A percentile compares a stretch with the other conserved stretches of the same genome.
phyloP scores from a whole-genome alignment of 2,888 invertebrate species.

The Lingula anatina region DNA sequence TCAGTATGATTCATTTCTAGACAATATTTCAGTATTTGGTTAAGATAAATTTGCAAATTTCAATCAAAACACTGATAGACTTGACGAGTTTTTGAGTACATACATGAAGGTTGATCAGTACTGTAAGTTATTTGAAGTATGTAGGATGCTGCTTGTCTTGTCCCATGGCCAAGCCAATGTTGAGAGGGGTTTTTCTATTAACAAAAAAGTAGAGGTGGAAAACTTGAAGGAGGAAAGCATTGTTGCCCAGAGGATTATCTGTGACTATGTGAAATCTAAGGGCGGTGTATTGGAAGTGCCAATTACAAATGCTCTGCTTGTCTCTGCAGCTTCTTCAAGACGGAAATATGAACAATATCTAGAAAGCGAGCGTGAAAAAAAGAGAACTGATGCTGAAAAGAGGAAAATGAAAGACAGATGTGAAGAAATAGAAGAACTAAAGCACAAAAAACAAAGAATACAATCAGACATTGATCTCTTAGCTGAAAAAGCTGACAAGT shows the following conservation, averaged over 20 bases:
- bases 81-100: conserved; percentile 7
- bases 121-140: no score
- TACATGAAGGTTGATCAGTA: conserved; percentile 4
- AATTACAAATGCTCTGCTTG: conserved; percentile 4
- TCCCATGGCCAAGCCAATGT: conserved; percentile 24
- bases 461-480: conserved; percentile 1
- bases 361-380: conserved; percentile 2
- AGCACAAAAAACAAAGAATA: conserved; percentile 2
- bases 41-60: conserved; percentile 6
- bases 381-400: neutral
- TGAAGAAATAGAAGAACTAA: conserved; percentile 7
- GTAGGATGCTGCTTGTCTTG: conserved; percentile 12
- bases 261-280: conserved; percentile 12
- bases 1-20: conserved; percentile 2
- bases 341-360: conserved; percentile 8
- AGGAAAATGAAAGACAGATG: conserved; percentile 3
- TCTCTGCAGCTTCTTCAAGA: conserved; percentile 7
- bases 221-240: conserved; percentile 16
- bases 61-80: conserved; percentile 4
- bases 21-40: conserved; percentile 3
- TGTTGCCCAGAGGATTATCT: conserved; percentile 13
- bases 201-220: conserved; percentile 14
- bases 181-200: no score
- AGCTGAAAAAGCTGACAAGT: conserved; percentile 2
- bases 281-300: conserved; percentile 11